Conservation (phyloP, 2,888 invertebrate genomes). For the Agrypnus murinus region DNA sequence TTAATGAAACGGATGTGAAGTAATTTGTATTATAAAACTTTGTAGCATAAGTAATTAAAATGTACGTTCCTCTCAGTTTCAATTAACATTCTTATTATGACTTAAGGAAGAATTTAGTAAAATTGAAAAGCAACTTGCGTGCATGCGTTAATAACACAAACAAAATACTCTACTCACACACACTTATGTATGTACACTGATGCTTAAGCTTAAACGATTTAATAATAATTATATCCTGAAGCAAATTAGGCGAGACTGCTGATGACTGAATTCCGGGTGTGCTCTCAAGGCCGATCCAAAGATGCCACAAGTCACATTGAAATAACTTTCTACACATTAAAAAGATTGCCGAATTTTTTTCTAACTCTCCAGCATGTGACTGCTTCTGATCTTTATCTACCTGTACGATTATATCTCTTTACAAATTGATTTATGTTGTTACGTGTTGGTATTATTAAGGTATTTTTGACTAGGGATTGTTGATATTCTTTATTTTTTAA, state of each 20-base stretch:
- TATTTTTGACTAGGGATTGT: too few species aligned
- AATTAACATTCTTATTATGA: not conserved
- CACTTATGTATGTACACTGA: too few species aligned
- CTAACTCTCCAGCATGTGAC: not conserved
- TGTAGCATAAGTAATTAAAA: constrained; percentile 2
- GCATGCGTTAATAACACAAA: constrained; percentile 9
- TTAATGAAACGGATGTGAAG: constrained; percentile 19
- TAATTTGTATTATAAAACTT: constrained; percentile 6
- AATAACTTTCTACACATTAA: constrained; percentile 29
- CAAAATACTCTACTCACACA: too few species aligned
- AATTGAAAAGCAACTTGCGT: constrained; percentile 13
- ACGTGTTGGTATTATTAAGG: too few species aligned
- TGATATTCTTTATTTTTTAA: too few species aligned
- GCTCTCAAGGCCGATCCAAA: constrained; percentile 19
- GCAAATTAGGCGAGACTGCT: constrained; percentile 30
- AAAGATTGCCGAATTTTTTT: constrained; percentile 12
- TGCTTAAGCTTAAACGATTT: not conserved
- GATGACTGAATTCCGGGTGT: constrained; percentile 34
- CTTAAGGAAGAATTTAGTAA: constrained; percentile 15
- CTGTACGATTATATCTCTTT: not conserved
- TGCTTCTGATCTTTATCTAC: constrained; percentile 6
- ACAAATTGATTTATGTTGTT: too few species aligned
- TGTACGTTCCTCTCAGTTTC: constrained; percentile 10
- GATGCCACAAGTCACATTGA: constrained; percentile 28
- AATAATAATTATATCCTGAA: constrained; percentile 26